A percentile compares a stretch with the other conserved stretches of the same genome.
phyloP scores from a whole-genome alignment of 92 coral and sea anemone genomes.

The Phenganax marumi region DNA sequence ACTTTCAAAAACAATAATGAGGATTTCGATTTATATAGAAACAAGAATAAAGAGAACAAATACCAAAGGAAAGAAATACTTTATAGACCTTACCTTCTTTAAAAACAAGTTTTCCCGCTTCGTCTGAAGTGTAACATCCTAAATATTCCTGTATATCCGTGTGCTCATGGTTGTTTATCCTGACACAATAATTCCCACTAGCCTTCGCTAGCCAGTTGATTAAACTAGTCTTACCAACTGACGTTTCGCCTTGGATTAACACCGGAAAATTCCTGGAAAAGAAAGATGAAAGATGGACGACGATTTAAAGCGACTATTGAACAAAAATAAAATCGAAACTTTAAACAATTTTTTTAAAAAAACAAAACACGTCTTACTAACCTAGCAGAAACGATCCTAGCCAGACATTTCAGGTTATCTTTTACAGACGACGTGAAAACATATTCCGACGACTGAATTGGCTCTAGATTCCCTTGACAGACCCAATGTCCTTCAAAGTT shows the following conservation, averaged over 20 bases:
- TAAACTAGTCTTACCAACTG: slow-evolving; percentile 98
- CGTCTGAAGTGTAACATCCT: slow-evolving; percentile 94
- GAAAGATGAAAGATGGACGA: not conserved
- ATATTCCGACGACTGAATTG: slow-evolving; percentile 66
- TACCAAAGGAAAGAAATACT: not conserved
- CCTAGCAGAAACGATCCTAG: slow-evolving; percentile 98
- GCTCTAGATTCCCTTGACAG: slow-evolving; percentile 71
- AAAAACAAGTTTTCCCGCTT: slow-evolving; percentile 82
- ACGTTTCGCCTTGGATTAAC: slow-evolving; percentile 93
- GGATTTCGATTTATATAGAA: not conserved
- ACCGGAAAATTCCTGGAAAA: slow-evolving; percentile 79
- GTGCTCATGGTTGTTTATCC: slow-evolving; percentile 96
- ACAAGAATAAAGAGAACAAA: not conserved
- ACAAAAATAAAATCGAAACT: too few relatives aligned
- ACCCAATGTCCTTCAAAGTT: slow-evolving; percentile 97
- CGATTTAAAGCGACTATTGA: not conserved
- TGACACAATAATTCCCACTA: slow-evolving; percentile 85
- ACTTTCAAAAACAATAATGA: not conserved
- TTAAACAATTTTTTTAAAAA: too few relatives aligned
- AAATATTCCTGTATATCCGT: slow-evolving; percentile 98
- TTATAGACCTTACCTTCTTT: slow-evolving; percentile 68
- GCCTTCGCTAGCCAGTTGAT: slow-evolving; percentile 92
- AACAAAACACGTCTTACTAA: slow-evolving; percentile 27
- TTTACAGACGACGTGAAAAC: slow-evolving; percentile 84
- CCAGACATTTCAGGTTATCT: slow-evolving; percentile 77